Evolutionary conservation across 2,113 vertebrate genomes (phyloP).

Genomic region (Stercorarius parasiticus): DNA sequence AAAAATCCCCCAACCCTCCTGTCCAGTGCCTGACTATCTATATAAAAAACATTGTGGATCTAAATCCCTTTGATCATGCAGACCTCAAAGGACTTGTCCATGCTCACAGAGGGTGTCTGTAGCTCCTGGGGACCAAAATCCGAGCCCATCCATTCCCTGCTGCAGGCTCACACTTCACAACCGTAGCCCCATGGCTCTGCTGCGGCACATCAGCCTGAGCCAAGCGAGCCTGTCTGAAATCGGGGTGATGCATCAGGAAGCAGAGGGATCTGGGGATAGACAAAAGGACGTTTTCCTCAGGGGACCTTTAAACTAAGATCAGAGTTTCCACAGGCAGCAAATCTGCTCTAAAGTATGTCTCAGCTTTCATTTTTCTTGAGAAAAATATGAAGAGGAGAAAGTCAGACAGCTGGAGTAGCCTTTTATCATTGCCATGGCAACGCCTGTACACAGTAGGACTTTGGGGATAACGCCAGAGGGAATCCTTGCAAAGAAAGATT

Average conservation of each 20-base stretch:
- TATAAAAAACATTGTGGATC: neutral
- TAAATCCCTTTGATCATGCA: neutral
- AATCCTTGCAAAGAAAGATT: neutral
- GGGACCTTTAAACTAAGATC: neutral
- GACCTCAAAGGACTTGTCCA: neutral
- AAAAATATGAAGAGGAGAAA: neutral
- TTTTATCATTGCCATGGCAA: neutral
- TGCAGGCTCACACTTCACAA: neutral
- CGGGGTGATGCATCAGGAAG: neutral
- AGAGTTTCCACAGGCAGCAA: neutral
- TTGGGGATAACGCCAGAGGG: neutral
- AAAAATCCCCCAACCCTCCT: neutral
- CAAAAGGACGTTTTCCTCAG: neutral
- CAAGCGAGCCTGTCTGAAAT: neutral
- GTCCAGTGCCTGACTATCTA: neutral
- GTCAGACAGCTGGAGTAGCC: neutral
- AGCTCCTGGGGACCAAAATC: neutral
- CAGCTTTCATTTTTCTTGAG: neutral
- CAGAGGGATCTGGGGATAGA: neutral
- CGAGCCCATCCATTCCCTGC: neutral
- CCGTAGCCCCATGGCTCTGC: neutral
- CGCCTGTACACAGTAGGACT: neutral
- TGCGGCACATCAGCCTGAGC: rapidly evolving
- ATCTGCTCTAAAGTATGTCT: neutral
- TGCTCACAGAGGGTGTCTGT: neutral